These are phyloP conservation scores for Nixonia krombeini DNA, from an alignment of 1,140 invertebrate genomes.

Conservation along the genomic window DNA sequence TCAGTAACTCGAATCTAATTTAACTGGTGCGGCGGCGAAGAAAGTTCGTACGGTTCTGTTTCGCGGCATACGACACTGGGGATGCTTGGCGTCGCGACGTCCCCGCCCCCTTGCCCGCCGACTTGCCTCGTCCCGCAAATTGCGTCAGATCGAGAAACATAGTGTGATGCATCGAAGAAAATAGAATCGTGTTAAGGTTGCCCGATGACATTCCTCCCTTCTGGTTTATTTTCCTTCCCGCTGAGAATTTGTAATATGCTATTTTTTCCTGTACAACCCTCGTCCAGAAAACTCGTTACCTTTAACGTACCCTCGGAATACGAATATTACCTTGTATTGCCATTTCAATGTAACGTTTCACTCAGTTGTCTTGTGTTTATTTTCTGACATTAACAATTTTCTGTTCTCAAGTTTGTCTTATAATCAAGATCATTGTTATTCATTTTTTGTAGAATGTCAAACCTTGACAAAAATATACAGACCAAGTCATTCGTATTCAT, in stretches of 20 bases:
- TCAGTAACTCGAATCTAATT: conserved; percentile 20
- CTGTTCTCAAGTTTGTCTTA: too few species aligned
- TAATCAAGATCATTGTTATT: too few species aligned
- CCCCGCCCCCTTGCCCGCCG: conserved; percentile 21
- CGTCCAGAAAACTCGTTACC: conserved; percentile 14
- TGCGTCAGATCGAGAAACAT: conserved; percentile 45
- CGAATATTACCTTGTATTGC: too few species aligned
- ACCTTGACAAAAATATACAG: too few species aligned
- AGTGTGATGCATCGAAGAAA: conserved; percentile 47
- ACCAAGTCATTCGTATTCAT: too few species aligned
- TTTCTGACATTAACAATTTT: too few species aligned
- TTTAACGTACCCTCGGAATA: conserved; percentile 14
- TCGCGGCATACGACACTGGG: conserved; percentile 14
- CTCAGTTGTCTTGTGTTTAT: too few species aligned
- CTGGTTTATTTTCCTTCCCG: conserved; percentile 32
- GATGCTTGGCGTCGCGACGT: conserved; percentile 40
- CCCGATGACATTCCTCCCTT: conserved; percentile 48
- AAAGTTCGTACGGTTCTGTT: conserved; percentile 68
- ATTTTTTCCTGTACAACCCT: conserved; percentile 37
- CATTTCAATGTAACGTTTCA: too few species aligned
- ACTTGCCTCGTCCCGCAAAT: conserved; percentile 30
- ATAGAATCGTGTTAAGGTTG: conserved; percentile 55
- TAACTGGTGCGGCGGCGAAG: conserved; percentile 62
- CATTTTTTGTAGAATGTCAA: too few species aligned
- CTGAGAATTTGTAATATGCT: conserved; percentile 37